Base-by-base conservation (phyloP, 1,140 invertebrate genomes). In the Phymastichus coffea region DNA sequence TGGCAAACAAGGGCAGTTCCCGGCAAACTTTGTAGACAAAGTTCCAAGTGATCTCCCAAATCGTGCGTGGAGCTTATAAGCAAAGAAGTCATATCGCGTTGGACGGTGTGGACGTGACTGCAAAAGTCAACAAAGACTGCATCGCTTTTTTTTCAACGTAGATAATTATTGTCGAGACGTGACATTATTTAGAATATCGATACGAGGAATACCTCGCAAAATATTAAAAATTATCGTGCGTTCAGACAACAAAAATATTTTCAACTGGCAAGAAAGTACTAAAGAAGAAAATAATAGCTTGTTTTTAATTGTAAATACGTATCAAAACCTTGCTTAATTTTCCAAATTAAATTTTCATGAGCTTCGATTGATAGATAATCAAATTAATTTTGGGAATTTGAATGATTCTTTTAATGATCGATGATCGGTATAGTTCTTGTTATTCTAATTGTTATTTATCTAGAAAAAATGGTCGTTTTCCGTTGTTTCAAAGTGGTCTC, bases 1-100 rank as follows among this genome's bases (percentile, higher is more conserved):
- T 44, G 85, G 85, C 20, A 78, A 78, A 52, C 83, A 77, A 70
- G 93, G 92, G 38, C 88, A 93, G 70, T 94, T 94, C 77, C 93
- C 92, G 56, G 78, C 85, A 4, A 88, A 88, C 79, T 94, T 92
- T 78, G 87, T 94, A 19, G 84, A 88, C 65, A 79, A 78, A 67
- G 70, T 86, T 66, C 84, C 85, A 33, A 65, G 49, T 41, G 69
- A 71, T 65, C 57, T 75, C 47, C 64, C 67, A 25, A 60, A 69
- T 46, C 65, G 69, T 58, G 64, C 61, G 57, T 71, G 65, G 68
- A 22, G 17, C n/a, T n/a, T n/a, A n/a, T n/a, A n/a, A n/a, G n/a
- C n/a, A n/a, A n/a, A 47, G 20, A 46, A 30, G 28, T 26, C 47
- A n/a, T 26, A 17, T 23, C 26, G 23, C 2, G 7, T 6, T 54